These are phyloP conservation scores for Eupithecia insigniata DNA, from an alignment of 2,888 invertebrate genomes.

Conservation along the genomic window DNA sequence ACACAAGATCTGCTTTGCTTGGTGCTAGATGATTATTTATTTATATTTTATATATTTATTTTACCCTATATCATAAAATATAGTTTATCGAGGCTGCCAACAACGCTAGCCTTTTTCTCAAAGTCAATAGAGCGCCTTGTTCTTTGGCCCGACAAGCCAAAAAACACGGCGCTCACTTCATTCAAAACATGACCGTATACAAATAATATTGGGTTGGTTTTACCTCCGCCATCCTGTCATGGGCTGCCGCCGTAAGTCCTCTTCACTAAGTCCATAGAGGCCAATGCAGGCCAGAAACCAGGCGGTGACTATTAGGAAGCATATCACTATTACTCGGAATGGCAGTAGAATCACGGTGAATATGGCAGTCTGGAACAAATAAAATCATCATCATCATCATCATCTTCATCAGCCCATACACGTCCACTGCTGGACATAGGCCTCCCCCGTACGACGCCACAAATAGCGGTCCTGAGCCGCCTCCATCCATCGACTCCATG, in stretches of 20 bases:
- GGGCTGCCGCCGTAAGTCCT: conserved; percentile 90
- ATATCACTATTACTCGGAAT: conserved; percentile 90
- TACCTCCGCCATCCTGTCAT: conserved; percentile 96
- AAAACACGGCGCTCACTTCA: background rate
- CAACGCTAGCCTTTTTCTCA: background rate
- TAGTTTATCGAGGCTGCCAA: no score
- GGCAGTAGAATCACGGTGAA: conserved; percentile 94
- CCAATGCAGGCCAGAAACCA: conserved; percentile 94
- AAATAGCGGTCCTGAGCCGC: no score
- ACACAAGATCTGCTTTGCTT: no score
- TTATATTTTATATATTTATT: no score
- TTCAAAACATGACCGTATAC: background rate
- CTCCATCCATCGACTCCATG: no score
- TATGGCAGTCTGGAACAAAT: conserved; percentile 91
- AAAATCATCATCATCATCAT: no score
- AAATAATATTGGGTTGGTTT: conserved; percentile 45
- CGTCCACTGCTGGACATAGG: no score
- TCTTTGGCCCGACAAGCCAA: no score
- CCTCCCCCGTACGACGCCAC: no score
- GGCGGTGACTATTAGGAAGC: conserved; percentile 90
- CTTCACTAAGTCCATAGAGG: conserved; percentile 90
- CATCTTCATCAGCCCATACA: no score
- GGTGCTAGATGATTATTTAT: no score
- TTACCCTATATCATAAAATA: no score
- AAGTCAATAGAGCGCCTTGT: background rate